Conservation (phyloP, 1,140 invertebrate genomes). For the Anoplolepis gracilipes region DNA sequence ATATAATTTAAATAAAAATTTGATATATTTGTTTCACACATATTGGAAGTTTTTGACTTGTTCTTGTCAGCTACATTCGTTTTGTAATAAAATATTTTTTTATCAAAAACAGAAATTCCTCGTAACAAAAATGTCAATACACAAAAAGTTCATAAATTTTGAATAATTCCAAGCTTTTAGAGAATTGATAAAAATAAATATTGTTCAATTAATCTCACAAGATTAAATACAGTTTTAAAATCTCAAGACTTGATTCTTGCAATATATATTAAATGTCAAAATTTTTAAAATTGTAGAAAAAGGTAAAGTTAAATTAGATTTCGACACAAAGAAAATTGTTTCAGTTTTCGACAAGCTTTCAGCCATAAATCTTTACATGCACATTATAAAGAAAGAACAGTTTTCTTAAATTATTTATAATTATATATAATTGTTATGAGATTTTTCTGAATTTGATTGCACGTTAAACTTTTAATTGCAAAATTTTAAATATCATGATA, state of each 20-base stretch:
- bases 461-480: not conserved
- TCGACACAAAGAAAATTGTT: not conserved
- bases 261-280: conserved; percentile 3
- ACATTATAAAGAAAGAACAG: not conserved
- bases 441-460: not conserved
- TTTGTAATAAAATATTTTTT: not conserved
- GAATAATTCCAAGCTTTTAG: not conserved
- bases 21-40: not conserved
- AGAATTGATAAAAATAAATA: too few species aligned
- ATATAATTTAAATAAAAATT: conserved; percentile 16
- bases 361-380: not conserved
- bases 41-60: not conserved
- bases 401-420: conserved; percentile 13
- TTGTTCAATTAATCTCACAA: too few species aligned
- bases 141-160: not conserved
- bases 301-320: not conserved
- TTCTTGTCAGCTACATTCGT: not conserved
- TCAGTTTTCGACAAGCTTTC: not conserved
- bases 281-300: not conserved
- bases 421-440: not conserved
- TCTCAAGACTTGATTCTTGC: not conserved
- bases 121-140: not conserved
- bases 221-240: not conserved
- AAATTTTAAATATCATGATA: conserved; percentile 3
- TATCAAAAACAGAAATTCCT: not conserved